Evolutionary conservation across 2,113 vertebrate species (phyloP).

Genomic region (Dolichotis patagonum): DNA sequence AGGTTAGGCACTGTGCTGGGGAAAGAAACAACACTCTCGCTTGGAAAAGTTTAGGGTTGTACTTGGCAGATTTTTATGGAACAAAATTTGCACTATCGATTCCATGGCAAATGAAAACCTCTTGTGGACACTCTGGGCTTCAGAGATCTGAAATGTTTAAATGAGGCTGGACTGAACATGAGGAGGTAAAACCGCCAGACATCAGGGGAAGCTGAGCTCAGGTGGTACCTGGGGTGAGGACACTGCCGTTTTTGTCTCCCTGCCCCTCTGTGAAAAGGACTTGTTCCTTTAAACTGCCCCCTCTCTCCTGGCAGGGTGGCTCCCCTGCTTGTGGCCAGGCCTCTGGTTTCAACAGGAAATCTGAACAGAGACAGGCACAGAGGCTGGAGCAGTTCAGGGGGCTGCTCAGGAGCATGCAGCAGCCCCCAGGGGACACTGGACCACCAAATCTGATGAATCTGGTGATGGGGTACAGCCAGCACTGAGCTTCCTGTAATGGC

Average conservation of each 20-base stretch:
- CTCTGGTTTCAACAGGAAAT: background rate
- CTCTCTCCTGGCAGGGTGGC: background rate
- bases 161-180: background rate
- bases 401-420: background rate
- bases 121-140: conserved; percentile 58
- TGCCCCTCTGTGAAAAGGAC: conserved; percentile 42
- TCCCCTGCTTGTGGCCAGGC: background rate
- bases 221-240: conserved; percentile 51
- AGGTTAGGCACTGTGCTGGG: background rate
- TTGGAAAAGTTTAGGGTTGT: conserved; percentile 56
- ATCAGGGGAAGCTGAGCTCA: conserved; percentile 19
- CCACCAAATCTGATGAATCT: background rate
- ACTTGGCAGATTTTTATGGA: conserved; percentile 68
- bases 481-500: background rate
- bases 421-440: background rate
- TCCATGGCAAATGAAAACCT: conserved; percentile 63
- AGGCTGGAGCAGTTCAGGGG: background rate
- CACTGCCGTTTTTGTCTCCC: conserved; percentile 34
- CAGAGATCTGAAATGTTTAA: conserved; percentile 63
- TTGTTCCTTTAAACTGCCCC: conserved; percentile 63
- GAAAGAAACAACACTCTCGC: background rate
- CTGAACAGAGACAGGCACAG: background rate
- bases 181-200: conserved; percentile 37
- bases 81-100: conserved; percentile 73
- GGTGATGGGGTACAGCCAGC: background rate